A percentile compares a stretch with the other conserved stretches of the same genome.
These are phyloP conservation scores for Kryphioiulus occultus DNA, from an alignment of 2,888 invertebrate species.

Conservation along the genomic window DNA sequence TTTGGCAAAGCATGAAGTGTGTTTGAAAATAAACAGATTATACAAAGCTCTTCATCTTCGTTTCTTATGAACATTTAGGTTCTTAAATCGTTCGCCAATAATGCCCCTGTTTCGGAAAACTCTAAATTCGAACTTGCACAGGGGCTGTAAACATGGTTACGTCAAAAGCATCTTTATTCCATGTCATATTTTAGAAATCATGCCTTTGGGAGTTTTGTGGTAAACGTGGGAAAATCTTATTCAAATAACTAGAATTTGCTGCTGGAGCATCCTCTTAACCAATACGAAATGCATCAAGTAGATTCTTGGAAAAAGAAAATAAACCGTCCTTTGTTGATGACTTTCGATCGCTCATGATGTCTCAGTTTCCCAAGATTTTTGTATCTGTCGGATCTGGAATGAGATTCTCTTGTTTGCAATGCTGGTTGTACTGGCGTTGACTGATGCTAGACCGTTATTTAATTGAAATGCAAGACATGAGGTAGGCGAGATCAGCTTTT, in stretches of 20 bases:
- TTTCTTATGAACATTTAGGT: no score
- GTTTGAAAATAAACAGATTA: no score
- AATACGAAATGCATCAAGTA: background rate
- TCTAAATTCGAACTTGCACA: no score
- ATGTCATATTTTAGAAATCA: no score
- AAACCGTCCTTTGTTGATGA: background rate
- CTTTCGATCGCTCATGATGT: background rate
- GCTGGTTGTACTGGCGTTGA: background rate
- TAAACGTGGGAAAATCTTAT: no score
- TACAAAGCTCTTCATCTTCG: no score
- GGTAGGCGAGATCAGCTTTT: background rate
- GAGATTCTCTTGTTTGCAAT: background rate
- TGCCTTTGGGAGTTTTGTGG: no score
- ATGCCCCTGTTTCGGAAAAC: no score
- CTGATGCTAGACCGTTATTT: constrained; percentile 1
- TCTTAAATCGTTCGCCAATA: no score
- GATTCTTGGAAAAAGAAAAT: background rate
- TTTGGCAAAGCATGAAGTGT: no score
- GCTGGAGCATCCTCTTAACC: no score
- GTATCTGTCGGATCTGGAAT: background rate
- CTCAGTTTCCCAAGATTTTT: background rate
- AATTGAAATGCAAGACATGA: background rate
- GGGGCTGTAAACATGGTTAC: background rate
- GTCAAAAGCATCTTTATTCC: background rate
- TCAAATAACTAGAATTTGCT: no score